Conservation (phyloP, 2,888 invertebrate species). For the Leucozona laternaria region DNA sequence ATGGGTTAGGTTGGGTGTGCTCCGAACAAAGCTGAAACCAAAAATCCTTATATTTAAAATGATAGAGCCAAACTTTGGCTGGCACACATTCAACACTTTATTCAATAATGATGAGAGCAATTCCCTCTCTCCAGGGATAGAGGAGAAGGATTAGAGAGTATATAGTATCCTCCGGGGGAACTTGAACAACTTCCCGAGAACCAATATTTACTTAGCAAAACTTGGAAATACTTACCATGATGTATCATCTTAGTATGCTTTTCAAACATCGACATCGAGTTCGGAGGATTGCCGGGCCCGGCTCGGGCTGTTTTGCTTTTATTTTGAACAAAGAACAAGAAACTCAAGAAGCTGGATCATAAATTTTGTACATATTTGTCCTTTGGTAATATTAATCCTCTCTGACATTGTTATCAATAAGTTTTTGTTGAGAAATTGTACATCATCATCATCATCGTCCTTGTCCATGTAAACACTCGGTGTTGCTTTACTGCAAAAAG, state of each 20-base stretch:
- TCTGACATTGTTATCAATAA: constrained; percentile 75
- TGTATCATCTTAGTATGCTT: constrained; percentile 61
- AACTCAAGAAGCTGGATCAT: constrained; percentile 19
- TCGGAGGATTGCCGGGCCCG: constrained; percentile 2
- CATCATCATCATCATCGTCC: constrained; percentile 44
- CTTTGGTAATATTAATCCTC: constrained; percentile 74
- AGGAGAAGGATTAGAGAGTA: constrained; percentile 42
- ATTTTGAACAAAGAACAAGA: constrained; percentile 4
- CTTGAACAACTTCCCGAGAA: constrained; percentile 56
- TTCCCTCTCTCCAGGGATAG: neutral
- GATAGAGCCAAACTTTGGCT: constrained; percentile 31
- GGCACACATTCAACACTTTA: constrained; percentile 58
- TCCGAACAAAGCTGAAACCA: neutral
- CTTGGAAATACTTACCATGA: constrained; percentile 47
- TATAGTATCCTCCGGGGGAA: constrained; percentile 35
- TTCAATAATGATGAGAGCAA: constrained; percentile 62
- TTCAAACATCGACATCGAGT: constrained; percentile 38
- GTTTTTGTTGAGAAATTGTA: constrained; percentile 66
- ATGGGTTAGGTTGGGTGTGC: neutral
- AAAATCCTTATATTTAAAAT: constrained; percentile 5
- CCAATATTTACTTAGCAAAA: constrained; percentile 70
- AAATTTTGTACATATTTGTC: constrained; percentile 64
- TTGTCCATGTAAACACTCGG: constrained; percentile 44
- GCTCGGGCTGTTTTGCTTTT: constrained; percentile 3
- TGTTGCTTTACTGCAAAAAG: constrained; percentile 19